Evolutionary conservation across 2,888 invertebrate species (phyloP).

Genomic region (Drosophila peninsularis): DNA sequence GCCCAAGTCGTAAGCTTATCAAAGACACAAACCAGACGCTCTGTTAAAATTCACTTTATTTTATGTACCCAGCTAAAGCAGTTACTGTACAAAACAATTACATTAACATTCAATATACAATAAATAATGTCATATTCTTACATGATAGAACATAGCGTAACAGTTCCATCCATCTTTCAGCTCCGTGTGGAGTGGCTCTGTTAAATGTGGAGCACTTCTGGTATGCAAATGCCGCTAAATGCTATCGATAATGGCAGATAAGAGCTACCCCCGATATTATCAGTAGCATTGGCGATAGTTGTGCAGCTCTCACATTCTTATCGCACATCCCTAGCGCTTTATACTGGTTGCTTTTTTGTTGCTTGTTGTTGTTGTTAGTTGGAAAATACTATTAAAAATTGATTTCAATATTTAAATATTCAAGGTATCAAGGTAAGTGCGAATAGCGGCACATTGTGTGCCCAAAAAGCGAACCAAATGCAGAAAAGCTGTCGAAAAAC

Average conservation of each 20-base stretch:
- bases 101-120: background rate
- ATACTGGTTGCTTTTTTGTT: constrained; percentile 67
- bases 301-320: constrained; percentile 28
- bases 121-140: background rate
- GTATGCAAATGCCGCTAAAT: constrained; percentile 12
- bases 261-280: constrained; percentile 39
- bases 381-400: constrained; percentile 77
- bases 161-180: background rate
- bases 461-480: constrained; percentile 7
- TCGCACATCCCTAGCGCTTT: constrained; percentile 49
- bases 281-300: constrained; percentile 22
- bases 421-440: constrained; percentile 57
- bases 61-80: too few relatives aligned
- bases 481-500: constrained; percentile 32
- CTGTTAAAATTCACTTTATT: constrained; percentile 1
- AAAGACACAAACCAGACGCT: background rate
- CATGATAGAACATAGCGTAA: background rate
- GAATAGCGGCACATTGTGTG: constrained; percentile 47
- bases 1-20: background rate
- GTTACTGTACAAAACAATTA: background rate
- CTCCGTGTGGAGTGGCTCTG: constrained; percentile 8
- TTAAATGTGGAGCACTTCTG: constrained; percentile 24
- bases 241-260: constrained; percentile 39
- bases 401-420: constrained; percentile 68
- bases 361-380: constrained; percentile 60